Base-by-base conservation (phyloP, 1,140 invertebrate genomes). In the Drosophila sproati region DNA sequence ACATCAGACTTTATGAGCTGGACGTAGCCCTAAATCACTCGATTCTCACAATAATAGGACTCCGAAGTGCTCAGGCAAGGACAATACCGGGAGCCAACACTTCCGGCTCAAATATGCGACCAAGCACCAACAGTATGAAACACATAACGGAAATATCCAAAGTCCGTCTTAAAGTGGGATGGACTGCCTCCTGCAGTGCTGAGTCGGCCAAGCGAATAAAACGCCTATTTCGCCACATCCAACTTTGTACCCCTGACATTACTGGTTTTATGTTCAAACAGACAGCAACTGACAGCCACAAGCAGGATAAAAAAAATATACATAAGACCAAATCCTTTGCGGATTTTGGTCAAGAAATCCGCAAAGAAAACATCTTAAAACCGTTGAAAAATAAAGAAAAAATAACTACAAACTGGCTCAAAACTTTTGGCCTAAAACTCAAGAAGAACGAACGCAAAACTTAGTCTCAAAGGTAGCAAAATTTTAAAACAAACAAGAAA, bases 281-380 rank as follows among this genome's bases (percentile, higher is more conserved):
- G 63, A 77, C 78, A 73, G 39, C 54, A 47, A 70, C 73, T 55
- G 56, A 66, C 66, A 57, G 59, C 28, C 57, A 31, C 32, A 61
- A 55, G 57, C 41, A 50, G 50, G 51, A 47, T 43, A 37, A 29
- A 45, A 41, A 20, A 56, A 55, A 68, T 43, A 48, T 35, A 66
- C 47, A 52, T 4, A 56, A 73, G 71, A 51, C 77, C 52, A 88
- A 82, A 88, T 88, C 83, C 68, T 72, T 80, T 83, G 77, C 63
- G 87, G 83, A 73, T 87, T 88, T 80, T 70, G 83, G 80, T 77
- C 83, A 88, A 87, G 82, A 86, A 76, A 80, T 87, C 72, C 79
- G 77, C 82, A 82, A 71, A 69, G 59, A 82, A 77, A 87, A 82
- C 79, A 83, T 79, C 64, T 87, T 87, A 76, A 87, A 87, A 80